Evolutionary conservation across 2,797 vertebrate species (phyloP).

Genomic region (Manis crassicaudata): DNA sequence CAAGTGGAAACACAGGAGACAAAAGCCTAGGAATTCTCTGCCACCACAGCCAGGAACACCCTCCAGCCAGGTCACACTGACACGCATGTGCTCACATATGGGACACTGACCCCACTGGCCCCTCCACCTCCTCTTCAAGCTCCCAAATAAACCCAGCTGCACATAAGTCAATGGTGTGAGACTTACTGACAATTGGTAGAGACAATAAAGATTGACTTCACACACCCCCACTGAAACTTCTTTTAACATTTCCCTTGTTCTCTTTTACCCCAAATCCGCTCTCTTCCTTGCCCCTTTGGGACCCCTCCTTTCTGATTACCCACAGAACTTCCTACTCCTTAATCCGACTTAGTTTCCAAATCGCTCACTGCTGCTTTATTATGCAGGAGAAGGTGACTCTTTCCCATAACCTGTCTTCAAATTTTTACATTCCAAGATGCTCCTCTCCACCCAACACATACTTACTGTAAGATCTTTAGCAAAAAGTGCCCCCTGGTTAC

Average conservation of each 20-base stretch:
- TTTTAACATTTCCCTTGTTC: not conserved
- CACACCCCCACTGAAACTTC: not conserved
- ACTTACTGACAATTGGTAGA: not conserved
- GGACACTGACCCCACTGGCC: not conserved
- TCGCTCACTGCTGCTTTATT: not conserved
- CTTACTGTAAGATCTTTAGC: not conserved
- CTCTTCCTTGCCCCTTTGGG: not conserved
- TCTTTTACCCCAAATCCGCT: not conserved
- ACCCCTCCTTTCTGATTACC: not conserved
- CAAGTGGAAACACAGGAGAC: not conserved
- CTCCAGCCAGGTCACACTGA: not conserved
- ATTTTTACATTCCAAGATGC: not conserved
- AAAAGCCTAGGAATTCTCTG: not conserved
- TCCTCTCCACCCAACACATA: not conserved
- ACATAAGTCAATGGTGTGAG: not conserved
- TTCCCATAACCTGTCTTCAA: conserved; percentile 13
- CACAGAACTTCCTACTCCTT: not conserved
- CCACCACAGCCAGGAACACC: not conserved
- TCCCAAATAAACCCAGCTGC: conserved; percentile 2
- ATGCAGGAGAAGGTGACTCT: not conserved
- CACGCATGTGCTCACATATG: not conserved
- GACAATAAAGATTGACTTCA: not conserved
- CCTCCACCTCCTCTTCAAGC: not conserved
- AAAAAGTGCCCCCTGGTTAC: not conserved
- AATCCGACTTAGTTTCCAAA: not conserved